Percentiles rank a stretch among this genome's conserved stretches.
Conservation (phyloP, 1,140 invertebrate genomes). For the silkworm (Bombyx mori) region ASM3026992v2 NC_085116.1:11619501-11620000, state of each 20-base stretch:
- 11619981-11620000: no score
- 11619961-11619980: no score
- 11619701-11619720: slow-evolving; percentile 9
- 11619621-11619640: slow-evolving; percentile 46
- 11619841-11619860: no score
- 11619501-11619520: slow-evolving; percentile 45
- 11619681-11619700: slow-evolving; percentile 10
- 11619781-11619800: no score
- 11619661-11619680: slow-evolving; percentile 10
- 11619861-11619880: no score
- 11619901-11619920: no score
- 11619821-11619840: no score
- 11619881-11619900: no score
- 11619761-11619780: no score
- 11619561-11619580: slow-evolving; percentile 56
- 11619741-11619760: slow-evolving; percentile 1
- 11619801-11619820: no score
- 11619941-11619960: no score
- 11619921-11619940: no score
- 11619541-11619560: slow-evolving; percentile 39
- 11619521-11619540: slow-evolving; percentile 36
- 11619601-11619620: slow-evolving; percentile 60
- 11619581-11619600: slow-evolving; percentile 49
- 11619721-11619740: slow-evolving; percentile 4
- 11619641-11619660: slow-evolving; percentile 40